phyloP scores from a whole-genome alignment of 2,888 invertebrate genomes.

The Tolmerus cingulatus region DNA sequence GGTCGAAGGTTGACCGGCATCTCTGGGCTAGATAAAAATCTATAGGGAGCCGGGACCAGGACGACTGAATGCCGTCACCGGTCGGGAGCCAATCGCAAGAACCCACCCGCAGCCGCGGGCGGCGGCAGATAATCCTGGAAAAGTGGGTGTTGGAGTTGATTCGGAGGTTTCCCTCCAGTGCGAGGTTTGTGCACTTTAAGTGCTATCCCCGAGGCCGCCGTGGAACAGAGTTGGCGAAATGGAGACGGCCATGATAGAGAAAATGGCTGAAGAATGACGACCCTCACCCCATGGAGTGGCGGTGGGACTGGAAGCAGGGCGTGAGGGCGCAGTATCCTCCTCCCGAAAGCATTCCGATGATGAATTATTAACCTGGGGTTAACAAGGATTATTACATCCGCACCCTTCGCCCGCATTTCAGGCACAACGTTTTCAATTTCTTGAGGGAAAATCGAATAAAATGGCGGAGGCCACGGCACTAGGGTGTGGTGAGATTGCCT shows the following conservation, averaged over 20 bases:
- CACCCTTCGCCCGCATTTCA: conserved; percentile 10
- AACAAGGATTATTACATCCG: conserved; percentile 16
- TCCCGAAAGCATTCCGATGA: conserved; percentile 13
- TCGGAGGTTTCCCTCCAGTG: conserved; percentile 10
- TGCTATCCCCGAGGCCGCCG: background rate
- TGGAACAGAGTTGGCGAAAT: conserved; percentile 15
- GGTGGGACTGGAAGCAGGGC: background rate
- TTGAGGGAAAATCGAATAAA: conserved; percentile 31
- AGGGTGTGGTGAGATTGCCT: conserved; percentile 34
- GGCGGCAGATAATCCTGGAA: conserved; percentile 2
- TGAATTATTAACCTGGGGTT: conserved; percentile 30
- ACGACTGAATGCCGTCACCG: background rate
- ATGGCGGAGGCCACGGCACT: conserved; percentile 20
- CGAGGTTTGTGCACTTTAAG: conserved; percentile 37
- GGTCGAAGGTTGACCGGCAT: conserved; percentile 31
- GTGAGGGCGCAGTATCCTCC: background rate
- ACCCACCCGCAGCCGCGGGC: background rate
- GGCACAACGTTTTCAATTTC: conserved; percentile 13
- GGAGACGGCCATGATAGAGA: conserved; percentile 38
- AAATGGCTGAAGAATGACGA: conserved; percentile 33
- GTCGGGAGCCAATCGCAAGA: conserved; percentile 20
- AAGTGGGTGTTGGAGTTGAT: background rate
- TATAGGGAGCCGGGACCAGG: background rate
- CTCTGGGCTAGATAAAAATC: conserved; percentile 6
- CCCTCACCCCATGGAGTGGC: background rate